Conservation (phyloP, 2,888 invertebrate species). For the Mamestra brassicae region DNA sequence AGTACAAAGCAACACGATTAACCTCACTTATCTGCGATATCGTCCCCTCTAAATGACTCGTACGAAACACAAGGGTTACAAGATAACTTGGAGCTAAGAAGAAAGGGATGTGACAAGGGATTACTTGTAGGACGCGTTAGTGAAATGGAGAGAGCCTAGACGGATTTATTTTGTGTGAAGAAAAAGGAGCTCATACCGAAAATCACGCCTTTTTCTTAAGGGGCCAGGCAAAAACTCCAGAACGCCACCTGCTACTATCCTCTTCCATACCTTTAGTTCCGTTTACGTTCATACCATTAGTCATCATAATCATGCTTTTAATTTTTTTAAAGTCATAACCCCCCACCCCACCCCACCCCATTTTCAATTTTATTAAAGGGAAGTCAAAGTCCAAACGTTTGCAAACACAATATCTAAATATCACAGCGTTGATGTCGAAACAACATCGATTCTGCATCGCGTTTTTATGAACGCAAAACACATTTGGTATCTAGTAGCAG, state of each 20-base stretch:
- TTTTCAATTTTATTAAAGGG: too few relatives aligned
- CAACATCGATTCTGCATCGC: slow-evolving; percentile 15
- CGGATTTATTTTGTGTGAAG: neutral
- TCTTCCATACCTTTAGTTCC: too few relatives aligned
- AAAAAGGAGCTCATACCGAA: neutral
- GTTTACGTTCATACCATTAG: too few relatives aligned
- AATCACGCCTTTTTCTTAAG: neutral
- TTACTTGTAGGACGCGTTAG: neutral
- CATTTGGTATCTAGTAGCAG: slow-evolving; percentile 35
- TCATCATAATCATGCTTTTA: too few relatives aligned
- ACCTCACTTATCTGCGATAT: slow-evolving; percentile 64
- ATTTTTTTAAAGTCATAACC: too few relatives aligned
- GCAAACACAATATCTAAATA: neutral
- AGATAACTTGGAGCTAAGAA: slow-evolving; percentile 40
- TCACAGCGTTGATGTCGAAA: slow-evolving; percentile 22
- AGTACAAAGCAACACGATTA: slow-evolving; percentile 64
- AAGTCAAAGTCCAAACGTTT: too few relatives aligned
- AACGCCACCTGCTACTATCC: too few relatives aligned
- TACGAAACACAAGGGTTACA: slow-evolving; percentile 62
- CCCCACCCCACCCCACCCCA: too few relatives aligned
- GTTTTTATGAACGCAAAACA: slow-evolving; percentile 39
- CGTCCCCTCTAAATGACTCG: slow-evolving; percentile 64
- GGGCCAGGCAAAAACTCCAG: neutral
- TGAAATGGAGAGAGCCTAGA: neutral
- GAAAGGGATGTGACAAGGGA: slow-evolving; percentile 10